Percentiles rank a stretch among this genome's conserved stretches.
phyloP scores from a whole-genome alignment of 2,113 vertebrate species.

The Percina caprodes region DNA sequence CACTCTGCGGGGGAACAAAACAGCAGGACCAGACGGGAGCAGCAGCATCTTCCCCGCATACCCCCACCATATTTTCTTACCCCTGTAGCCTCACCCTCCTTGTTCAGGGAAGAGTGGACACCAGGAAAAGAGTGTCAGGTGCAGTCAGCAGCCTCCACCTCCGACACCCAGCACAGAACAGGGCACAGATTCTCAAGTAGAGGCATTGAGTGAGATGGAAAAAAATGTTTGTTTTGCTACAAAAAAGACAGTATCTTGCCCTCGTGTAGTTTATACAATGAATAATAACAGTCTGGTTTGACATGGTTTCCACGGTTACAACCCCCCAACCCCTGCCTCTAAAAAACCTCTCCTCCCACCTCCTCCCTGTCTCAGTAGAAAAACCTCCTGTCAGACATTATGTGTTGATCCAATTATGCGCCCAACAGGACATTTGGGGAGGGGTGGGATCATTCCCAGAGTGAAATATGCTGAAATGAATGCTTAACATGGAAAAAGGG shows the following conservation, averaged over 20 bases:
- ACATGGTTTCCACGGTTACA: conserved; percentile 72
- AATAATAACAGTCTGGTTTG: conserved; percentile 67
- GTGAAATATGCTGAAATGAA: conserved; percentile 78
- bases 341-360: conserved; percentile 53
- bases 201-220: conserved; percentile 13
- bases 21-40: conserved; percentile 79
- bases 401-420: conserved; percentile 80
- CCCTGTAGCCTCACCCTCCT: conserved; percentile 43
- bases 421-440: conserved; percentile 74
- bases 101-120: conserved; percentile 29
- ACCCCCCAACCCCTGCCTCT: conserved; percentile 32
- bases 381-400: conserved; percentile 73
- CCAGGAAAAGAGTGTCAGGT: conserved; percentile 47
- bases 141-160: conserved; percentile 24
- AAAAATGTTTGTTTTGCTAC: conserved; percentile 61
- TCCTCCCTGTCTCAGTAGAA: conserved; percentile 55
- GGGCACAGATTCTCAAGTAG: not conserved
- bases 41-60: conserved; percentile 69
- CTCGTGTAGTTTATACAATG: conserved; percentile 54
- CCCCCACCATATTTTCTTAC: conserved; percentile 55
- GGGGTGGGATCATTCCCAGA: conserved; percentile 71
- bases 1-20: conserved; percentile 83
- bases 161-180: conserved; percentile 36
- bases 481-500: conserved; percentile 72
- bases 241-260: conserved; percentile 43